Evolutionary conservation across 1,140 invertebrate genomes (phyloP).

Genomic region (Hyles vespertilio): DNA sequence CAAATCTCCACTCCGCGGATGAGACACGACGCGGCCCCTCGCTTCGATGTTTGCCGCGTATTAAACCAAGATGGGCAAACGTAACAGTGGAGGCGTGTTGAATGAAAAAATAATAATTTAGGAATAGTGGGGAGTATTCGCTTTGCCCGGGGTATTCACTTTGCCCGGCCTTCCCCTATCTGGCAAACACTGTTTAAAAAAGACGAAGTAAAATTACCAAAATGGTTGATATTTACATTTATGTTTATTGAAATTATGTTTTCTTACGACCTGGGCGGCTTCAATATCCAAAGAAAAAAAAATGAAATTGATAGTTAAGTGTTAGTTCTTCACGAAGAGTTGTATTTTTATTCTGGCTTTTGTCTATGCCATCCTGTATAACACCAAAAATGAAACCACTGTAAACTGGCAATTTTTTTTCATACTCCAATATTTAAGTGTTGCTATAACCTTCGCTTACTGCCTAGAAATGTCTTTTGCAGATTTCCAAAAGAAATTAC

Average conservation of each 20-base stretch:
- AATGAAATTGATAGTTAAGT: background rate
- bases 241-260: background rate
- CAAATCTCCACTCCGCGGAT: too few species aligned
- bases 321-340: background rate
- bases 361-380: background rate
- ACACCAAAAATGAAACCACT: background rate
- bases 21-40: too few species aligned
- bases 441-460: background rate
- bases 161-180: too few species aligned
- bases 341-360: background rate
- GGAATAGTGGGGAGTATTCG: too few species aligned
- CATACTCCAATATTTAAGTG: background rate
- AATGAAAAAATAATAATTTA: too few species aligned
- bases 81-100: too few species aligned
- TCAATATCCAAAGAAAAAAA: background rate
- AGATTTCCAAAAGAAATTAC: too few species aligned
- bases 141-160: too few species aligned
- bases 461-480: too few species aligned
- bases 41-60: too few species aligned
- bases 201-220: background rate
- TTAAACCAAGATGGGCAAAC: too few species aligned
- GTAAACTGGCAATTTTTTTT: background rate
- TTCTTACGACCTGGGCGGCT: background rate
- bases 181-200: too few species aligned
- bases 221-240: background rate